These are phyloP conservation scores for Sus cebifrons DNA, from an alignment of 2,797 vertebrate species.

Conservation along the genomic window DNA sequence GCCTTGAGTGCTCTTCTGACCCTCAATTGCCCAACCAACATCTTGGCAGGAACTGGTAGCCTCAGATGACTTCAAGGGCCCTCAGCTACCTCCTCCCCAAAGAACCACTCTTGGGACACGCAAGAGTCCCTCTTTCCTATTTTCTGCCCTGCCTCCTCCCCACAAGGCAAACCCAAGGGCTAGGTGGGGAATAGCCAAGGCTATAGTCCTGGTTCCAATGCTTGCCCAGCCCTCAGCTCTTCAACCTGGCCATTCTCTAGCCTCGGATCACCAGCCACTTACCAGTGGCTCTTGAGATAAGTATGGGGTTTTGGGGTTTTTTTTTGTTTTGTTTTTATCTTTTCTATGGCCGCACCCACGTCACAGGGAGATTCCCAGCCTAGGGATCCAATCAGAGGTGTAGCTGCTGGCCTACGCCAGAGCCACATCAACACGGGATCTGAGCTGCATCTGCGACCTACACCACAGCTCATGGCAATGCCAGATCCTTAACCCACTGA, in stretches of 20 bases:
- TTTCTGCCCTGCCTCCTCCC: slow-evolving; percentile 41
- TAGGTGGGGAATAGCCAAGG: background rate
- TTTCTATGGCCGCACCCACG: too few species aligned
- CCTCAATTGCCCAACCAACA: slow-evolving; percentile 56
- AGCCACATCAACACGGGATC: too few species aligned
- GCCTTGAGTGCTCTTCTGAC: slow-evolving; percentile 4
- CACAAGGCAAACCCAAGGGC: slow-evolving; percentile 15
- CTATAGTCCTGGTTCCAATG: background rate
- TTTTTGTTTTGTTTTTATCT: too few species aligned
- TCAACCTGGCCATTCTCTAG: background rate
- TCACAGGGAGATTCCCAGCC: too few species aligned
- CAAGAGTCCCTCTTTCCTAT: slow-evolving; percentile 39
- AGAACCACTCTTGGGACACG: slow-evolving; percentile 69
- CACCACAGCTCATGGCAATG: too few species aligned
- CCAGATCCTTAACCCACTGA: too few species aligned
- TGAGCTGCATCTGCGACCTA: too few species aligned
- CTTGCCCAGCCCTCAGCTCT: background rate
- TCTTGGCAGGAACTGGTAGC: slow-evolving; percentile 33
- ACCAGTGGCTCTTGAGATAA: background rate
- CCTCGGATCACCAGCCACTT: background rate
- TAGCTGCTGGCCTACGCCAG: too few species aligned
- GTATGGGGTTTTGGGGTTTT: background rate
- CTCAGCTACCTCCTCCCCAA: slow-evolving; percentile 60
- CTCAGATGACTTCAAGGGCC: slow-evolving; percentile 74
- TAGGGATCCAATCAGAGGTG: too few species aligned